These are phyloP conservation scores for Drosophila pandora DNA, from an alignment of 1,140 invertebrate species.

Conservation along the genomic window DNA sequence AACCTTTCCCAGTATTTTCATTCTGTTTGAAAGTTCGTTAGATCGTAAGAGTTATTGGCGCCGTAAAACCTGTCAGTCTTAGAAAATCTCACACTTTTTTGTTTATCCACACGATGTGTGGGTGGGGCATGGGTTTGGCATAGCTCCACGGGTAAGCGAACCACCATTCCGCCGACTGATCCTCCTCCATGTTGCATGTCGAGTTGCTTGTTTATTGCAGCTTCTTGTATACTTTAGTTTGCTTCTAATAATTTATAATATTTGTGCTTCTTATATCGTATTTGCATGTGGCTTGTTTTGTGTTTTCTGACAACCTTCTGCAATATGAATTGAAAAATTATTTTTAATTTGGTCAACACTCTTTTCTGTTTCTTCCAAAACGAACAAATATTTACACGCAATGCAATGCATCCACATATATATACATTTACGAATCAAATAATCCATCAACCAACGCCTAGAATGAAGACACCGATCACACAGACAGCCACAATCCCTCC, in stretches of 20 bases:
- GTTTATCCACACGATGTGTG: slow-evolving; percentile 1
- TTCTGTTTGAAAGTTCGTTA: slow-evolving; percentile 4
- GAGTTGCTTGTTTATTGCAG: slow-evolving; percentile 18
- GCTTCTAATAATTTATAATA: slow-evolving; percentile 6
- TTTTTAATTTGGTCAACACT: slow-evolving; percentile 63
- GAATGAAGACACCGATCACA: slow-evolving; percentile 82
- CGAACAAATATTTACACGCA: slow-evolving; percentile 37
- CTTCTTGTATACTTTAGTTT: slow-evolving; percentile 8
- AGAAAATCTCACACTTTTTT: slow-evolving; percentile 2
- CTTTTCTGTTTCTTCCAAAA: slow-evolving; percentile 75
- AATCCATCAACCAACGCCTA: slow-evolving; percentile 56
- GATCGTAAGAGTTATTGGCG: slow-evolving; percentile 9
- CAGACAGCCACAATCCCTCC: slow-evolving; percentile 81
- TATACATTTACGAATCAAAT: slow-evolving; percentile 25
- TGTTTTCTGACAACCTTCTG: slow-evolving; percentile 3
- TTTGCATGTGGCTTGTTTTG: slow-evolving; percentile 36
- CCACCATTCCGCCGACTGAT: background rate
- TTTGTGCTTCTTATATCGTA: slow-evolving; percentile 1
- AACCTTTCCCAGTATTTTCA: slow-evolving; percentile 2
- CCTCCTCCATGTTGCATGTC: background rate
- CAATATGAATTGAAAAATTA: slow-evolving; percentile 45
- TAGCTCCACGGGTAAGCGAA: slow-evolving; percentile 16
- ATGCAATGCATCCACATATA: slow-evolving; percentile 49
- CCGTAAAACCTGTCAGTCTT: slow-evolving; percentile 35
- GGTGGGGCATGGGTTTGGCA: slow-evolving; percentile 12